Base-by-base conservation (phyloP, 2,113 vertebrate species). In the Emydura subglobosa region DNA sequence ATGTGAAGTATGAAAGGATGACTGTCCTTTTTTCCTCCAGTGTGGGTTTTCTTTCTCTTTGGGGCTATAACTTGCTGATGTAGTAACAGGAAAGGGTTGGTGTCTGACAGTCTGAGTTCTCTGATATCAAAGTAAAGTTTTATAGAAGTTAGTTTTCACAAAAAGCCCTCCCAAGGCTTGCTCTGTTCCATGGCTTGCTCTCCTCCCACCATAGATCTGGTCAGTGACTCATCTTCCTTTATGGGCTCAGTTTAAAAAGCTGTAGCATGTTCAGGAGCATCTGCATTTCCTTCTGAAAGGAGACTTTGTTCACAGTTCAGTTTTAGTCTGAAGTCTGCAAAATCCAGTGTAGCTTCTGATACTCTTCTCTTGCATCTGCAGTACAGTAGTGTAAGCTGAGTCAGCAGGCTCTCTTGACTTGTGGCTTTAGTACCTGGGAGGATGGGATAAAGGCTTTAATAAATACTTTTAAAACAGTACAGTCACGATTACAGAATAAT, bases 201-300 rank as follows among this genome's bases (percentile, higher is more conserved):
- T 42, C 90, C 93, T 94, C 96, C 95, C 96, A 91, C 95, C 12
- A 8, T 72, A 61, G 51, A 78, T 47, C 85, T 2, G 91, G 79
- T 83, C 92, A 87, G 72, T 97, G 95, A 97, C 92, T 96, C 95
- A 96, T 91, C 88, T 89, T 94, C 94, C 94, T 95, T 95, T 6
- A 0, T 12, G 54, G 76, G 3, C 79, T 72, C 6, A 6, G 25
- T 9, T 31, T 44, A 72, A 92, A 88, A 12, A 82, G 81, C 44
- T 19, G 54, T 54, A 5, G 80, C 5, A 0, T 27, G 55, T 34
- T 7, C 1, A 1, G 44, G 83, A 80, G 14, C 6, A 6, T 5
- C 3, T 2, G 44, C 1, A 19, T 53, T 25, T 2, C 25, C 74
- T 49, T 49, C 79, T 7, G 13, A 79, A 53, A 31, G 84, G 39